Evolutionary conservation across 1,140 invertebrate species (phyloP).

Genomic region (Drepana arcuata): DNA sequence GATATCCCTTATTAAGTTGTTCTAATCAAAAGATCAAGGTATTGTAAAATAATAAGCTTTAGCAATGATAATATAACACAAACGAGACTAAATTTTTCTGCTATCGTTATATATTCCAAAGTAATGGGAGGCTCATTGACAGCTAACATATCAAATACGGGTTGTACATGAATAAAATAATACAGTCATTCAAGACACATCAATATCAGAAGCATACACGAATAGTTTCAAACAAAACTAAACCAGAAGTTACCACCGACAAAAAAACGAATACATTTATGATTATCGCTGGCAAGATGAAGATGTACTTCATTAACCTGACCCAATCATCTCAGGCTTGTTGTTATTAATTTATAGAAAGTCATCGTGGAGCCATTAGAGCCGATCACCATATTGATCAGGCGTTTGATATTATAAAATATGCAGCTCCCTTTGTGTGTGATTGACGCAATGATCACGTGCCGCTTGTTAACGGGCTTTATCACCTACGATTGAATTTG

Average conservation of each 20-base stretch:
- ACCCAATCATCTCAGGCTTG: slow-evolving; percentile 48
- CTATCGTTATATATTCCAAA: too few relatives aligned
- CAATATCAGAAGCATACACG: too few relatives aligned
- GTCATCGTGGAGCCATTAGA: slow-evolving; percentile 62
- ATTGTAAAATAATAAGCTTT: too few relatives aligned
- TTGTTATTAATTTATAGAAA: slow-evolving; percentile 71
- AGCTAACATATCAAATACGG: too few relatives aligned
- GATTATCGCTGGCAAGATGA: slow-evolving; percentile 31
- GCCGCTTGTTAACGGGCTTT: slow-evolving; percentile 59
- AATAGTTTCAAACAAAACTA: too few relatives aligned
- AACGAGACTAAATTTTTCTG: too few relatives aligned
- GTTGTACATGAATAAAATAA: too few relatives aligned
- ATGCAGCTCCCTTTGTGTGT: slow-evolving; percentile 39
- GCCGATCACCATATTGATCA: slow-evolving; percentile 62
- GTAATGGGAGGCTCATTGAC: too few relatives aligned
- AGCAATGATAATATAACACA: too few relatives aligned
- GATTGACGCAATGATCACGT: slow-evolving; percentile 62
- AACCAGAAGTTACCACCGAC: slow-evolving; percentile 31
- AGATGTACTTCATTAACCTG: slow-evolving; percentile 54
- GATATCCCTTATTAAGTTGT: too few relatives aligned
- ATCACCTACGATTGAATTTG: slow-evolving; percentile 49
- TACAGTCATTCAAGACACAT: too few relatives aligned
- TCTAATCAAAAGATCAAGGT: too few relatives aligned
- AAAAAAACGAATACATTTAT: slow-evolving; percentile 36
- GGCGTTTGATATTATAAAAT: slow-evolving; percentile 34